A percentile compares a stretch with the other conserved stretches of the same genome.
These are phyloP conservation scores for Haliclona indistincta DNA, from an alignment of 37 sponge, comb jelly and placozoan species.

Conservation along the genomic window DNA sequence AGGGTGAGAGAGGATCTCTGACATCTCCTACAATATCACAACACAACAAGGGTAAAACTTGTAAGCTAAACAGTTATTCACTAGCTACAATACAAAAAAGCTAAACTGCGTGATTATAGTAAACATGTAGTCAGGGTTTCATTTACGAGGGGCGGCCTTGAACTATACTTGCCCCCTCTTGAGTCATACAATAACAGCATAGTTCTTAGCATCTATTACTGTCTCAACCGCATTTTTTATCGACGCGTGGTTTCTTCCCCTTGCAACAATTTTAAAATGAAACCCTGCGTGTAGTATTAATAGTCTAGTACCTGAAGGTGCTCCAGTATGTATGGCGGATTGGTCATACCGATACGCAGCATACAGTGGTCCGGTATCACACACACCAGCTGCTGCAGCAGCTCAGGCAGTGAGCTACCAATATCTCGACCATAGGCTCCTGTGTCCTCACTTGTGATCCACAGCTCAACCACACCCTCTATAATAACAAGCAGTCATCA, in stretches of 20 bases:
- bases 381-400: slow-evolving; percentile 88
- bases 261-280: too few species aligned
- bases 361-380: slow-evolving; percentile 92
- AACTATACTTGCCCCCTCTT: too few species aligned
- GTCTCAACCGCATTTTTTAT: too few species aligned
- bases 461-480: slow-evolving; percentile 96
- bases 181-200: too few species aligned
- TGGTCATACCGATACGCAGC: slow-evolving; percentile 97
- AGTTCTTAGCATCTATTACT: too few species aligned
- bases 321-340: slow-evolving; percentile 97
- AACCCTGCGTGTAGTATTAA: slow-evolving; percentile 8
- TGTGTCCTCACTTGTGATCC: slow-evolving; percentile 95
- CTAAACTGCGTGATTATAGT: background rate
- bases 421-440: slow-evolving; percentile 97
- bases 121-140: slow-evolving; percentile 4
- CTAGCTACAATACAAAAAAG: background rate
- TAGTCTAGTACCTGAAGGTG: slow-evolving; percentile 69
- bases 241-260: too few species aligned
- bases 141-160: too few species aligned
- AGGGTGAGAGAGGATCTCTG: slow-evolving; percentile 78
- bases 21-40: slow-evolving; percentile 92
- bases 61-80: background rate
- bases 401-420: slow-evolving; percentile 85
- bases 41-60: background rate
- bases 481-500: too few species aligned